Percentiles rank a stretch among this genome's conserved stretches.
Evolutionary conservation across 2,113 vertebrate genomes (phyloP).

Genomic region (Catharus fuscescens): DNA sequence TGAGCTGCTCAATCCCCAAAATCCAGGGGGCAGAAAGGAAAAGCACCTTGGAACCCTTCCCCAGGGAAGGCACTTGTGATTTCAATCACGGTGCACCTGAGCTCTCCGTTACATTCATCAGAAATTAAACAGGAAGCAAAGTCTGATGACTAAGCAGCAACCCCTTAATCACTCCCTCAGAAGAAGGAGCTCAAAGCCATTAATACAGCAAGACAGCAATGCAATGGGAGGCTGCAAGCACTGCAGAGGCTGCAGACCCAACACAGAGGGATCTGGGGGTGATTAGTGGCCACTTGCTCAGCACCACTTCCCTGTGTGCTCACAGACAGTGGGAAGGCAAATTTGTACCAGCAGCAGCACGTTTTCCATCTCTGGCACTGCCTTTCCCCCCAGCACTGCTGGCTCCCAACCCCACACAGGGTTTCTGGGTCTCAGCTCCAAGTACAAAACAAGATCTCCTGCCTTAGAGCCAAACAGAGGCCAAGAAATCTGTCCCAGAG

Average conservation of each 20-base stretch:
- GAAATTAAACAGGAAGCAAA: background rate
- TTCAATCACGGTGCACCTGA: background rate
- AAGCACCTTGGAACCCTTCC: background rate
- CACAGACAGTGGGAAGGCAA: background rate
- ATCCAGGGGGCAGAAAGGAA: background rate
- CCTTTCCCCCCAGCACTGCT: background rate
- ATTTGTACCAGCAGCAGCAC: background rate
- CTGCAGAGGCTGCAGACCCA: background rate
- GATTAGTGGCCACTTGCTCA: background rate
- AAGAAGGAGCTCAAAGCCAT: slow-evolving; percentile 17
- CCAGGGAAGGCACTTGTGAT: accelerated
- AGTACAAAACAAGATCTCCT: background rate
- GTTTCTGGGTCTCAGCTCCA: background rate
- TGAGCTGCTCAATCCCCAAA: background rate
- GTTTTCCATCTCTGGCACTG: accelerated
- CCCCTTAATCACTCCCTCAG: background rate
- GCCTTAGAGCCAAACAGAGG: accelerated
- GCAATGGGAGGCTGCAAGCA: background rate
- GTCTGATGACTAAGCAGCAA: background rate
- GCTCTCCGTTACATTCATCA: background rate
- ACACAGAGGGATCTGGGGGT: background rate
- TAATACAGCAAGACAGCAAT: background rate
- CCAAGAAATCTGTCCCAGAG: background rate
- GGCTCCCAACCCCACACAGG: background rate
- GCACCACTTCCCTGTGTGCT: background rate